A percentile compares a stretch with the other conserved stretches of the same genome.
Evolutionary conservation across 1,140 invertebrate species (phyloP).

Genomic region (Sitobion miscanthi): DNA sequence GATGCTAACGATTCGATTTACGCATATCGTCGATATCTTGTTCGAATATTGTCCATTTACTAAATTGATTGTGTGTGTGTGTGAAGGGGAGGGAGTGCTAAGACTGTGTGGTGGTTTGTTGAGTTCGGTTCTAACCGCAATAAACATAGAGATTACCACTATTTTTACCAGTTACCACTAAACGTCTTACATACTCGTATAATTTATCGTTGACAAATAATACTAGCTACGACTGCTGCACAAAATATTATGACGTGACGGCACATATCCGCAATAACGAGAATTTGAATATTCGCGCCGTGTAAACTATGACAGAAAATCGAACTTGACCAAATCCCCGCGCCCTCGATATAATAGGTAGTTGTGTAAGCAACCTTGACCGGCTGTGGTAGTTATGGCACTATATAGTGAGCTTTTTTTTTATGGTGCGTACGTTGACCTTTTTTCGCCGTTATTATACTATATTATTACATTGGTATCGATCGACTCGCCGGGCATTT

Average conservation of each 20-base stretch:
- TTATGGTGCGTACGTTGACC: neutral
- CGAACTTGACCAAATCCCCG: constrained; percentile 41
- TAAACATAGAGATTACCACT: neutral
- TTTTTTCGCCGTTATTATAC: neutral
- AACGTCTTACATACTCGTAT: neutral
- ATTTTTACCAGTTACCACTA: too few species aligned
- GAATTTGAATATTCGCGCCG: neutral
- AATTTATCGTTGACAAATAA: neutral
- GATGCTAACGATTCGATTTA: neutral
- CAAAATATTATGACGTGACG: neutral
- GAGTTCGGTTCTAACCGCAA: neutral
- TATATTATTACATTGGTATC: neutral
- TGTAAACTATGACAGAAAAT: constrained; percentile 41
- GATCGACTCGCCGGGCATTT: neutral
- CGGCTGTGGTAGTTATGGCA: neutral
- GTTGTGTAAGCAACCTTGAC: constrained; percentile 5
- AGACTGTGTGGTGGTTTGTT: neutral
- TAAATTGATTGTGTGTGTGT: neutral
- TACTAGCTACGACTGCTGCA: neutral
- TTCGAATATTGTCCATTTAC: neutral
- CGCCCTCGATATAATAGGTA: neutral
- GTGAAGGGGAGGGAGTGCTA: too few species aligned
- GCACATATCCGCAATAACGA: too few species aligned
- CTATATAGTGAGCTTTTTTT: neutral
- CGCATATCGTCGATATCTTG: too few species aligned